Evolutionary conservation across 2,797 vertebrate genomes (phyloP).

Genomic region (Pseudochromis fuscus): DNA sequence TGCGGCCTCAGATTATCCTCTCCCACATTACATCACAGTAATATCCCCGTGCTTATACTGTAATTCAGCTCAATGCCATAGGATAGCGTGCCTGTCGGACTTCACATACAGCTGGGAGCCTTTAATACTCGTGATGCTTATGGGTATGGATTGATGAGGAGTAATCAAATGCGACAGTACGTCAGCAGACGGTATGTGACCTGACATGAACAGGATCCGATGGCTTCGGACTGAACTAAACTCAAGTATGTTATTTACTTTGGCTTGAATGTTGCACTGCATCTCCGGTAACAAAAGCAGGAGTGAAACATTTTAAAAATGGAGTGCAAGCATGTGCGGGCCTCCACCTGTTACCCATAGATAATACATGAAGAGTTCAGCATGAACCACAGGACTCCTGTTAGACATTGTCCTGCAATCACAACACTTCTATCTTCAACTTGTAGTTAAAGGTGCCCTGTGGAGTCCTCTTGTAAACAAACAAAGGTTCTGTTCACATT

Average conservation of each 20-base stretch:
- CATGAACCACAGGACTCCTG: background rate
- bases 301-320: background rate
- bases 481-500: background rate
- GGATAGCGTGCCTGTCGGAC: constrained; percentile 13
- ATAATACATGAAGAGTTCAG: constrained; percentile 22
- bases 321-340: constrained; percentile 3
- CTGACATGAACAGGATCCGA: constrained; percentile 8
- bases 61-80: constrained; percentile 30
- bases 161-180: constrained; percentile 20
- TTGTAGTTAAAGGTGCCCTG: constrained; percentile 9
- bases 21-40: constrained; percentile 49
- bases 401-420: constrained; percentile 3
- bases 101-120: constrained; percentile 26
- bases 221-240: background rate
- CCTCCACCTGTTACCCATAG: constrained; percentile 21
- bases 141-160: constrained; percentile 32
- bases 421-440: constrained; percentile 3
- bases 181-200: constrained; percentile 11
- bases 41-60: constrained; percentile 7
- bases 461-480: background rate
- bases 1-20: constrained; percentile 44
- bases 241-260: background rate
- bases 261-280: background rate
- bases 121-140: constrained; percentile 34
- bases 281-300: background rate